phyloP scores from a whole-genome alignment of 2,113 vertebrate species.

The Centrocercus urophasianus region DNA sequence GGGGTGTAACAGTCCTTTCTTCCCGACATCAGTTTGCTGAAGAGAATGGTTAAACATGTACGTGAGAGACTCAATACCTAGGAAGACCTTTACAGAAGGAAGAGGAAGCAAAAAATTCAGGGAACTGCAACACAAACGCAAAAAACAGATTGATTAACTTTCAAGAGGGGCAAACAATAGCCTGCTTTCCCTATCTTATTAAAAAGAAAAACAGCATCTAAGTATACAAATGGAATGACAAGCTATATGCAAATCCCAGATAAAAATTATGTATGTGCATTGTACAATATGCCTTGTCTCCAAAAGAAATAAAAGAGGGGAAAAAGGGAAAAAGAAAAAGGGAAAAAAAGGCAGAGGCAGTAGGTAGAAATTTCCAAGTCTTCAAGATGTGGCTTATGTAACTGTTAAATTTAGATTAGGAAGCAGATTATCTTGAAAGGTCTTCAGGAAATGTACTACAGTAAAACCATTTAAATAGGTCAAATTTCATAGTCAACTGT shows the following conservation, averaged over 20 bases:
- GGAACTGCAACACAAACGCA: neutral
- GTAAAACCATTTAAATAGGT: constrained; percentile 73
- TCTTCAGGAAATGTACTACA: constrained; percentile 72
- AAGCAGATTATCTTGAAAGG: constrained; percentile 72
- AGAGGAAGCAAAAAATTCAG: neutral
- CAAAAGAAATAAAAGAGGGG: neutral
- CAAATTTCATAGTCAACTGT: constrained; percentile 70
- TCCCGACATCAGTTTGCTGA: neutral
- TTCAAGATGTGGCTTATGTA: constrained; percentile 71
- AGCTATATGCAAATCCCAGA: neutral
- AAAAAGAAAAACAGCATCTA: neutral
- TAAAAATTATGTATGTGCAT: neutral
- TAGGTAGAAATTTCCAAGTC: constrained; percentile 59
- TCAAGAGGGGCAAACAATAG: constrained; percentile 27
- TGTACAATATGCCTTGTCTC: neutral
- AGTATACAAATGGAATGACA: neutral
- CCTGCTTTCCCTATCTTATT: constrained; percentile 1
- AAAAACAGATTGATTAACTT: neutral
- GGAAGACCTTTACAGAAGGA: neutral
- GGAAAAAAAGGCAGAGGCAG: neutral
- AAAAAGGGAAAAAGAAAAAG: neutral
- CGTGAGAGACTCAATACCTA: neutral
- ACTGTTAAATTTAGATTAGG: constrained; percentile 75
- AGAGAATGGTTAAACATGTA: neutral
- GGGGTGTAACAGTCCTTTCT: neutral